Conservation (phyloP, 2,888 invertebrate genomes). For the Gasteruption jaculator region DNA sequence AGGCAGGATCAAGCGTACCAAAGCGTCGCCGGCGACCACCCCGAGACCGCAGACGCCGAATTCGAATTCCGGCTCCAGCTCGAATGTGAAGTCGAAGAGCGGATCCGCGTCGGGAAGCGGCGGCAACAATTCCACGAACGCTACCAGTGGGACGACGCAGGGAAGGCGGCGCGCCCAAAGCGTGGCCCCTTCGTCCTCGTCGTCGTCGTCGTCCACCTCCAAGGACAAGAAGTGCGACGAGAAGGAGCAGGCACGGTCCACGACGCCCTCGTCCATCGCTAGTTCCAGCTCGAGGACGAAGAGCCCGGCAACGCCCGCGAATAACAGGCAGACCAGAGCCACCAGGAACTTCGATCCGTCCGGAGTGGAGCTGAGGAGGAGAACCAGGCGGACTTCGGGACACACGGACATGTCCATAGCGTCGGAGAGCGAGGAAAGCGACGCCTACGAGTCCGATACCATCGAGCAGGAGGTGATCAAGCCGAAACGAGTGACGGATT, state of each 20-base stretch:
- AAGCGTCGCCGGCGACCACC: too few species aligned
- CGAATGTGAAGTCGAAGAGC: constrained; percentile 10
- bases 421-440: constrained; percentile 60
- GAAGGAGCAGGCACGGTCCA: constrained; percentile 55
- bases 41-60: constrained; percentile 48
- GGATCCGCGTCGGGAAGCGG: too few species aligned
- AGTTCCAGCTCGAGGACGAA: constrained; percentile 63
- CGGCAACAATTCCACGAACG: constrained; percentile 39
- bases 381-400: constrained; percentile 56
- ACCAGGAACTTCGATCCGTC: constrained; percentile 44
- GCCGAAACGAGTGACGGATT: constrained; percentile 27
- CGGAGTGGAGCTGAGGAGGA: constrained; percentile 38
- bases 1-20: constrained; percentile 53
- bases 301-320: constrained; percentile 60
- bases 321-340: constrained; percentile 47
- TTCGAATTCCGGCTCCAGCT: constrained; percentile 29
- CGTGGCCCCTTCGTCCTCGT: constrained; percentile 38
- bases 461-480: constrained; percentile 42
- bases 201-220: constrained; percentile 19
- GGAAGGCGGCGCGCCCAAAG: constrained; percentile 53
- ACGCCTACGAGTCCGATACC: constrained; percentile 54
- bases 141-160: too few species aligned
- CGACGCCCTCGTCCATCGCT: constrained; percentile 63
- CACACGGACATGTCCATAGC: constrained; percentile 59
- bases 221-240: constrained; percentile 33